Percentiles rank a stretch among this genome's conserved stretches.
Evolutionary conservation across 2,888 invertebrate species (phyloP).

Genomic region (Chydorus sphaericus): DNA sequence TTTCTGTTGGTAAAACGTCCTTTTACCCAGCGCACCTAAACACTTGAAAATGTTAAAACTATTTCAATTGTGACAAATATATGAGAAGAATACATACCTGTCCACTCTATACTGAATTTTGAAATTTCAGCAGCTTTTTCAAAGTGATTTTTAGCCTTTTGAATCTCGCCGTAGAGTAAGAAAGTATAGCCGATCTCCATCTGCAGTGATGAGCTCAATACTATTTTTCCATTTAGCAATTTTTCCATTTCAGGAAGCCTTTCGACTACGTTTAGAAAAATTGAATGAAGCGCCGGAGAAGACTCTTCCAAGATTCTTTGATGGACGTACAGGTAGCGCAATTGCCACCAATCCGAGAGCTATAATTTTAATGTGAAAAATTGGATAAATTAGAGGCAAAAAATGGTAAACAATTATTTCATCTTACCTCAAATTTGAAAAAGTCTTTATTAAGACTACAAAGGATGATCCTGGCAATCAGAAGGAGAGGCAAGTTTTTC

Average conservation of each 20-base stretch:
- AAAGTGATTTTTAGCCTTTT: constrained; percentile 51
- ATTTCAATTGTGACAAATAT: constrained; percentile 6
- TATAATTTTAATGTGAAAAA: too few relatives aligned
- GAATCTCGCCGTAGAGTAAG: constrained; percentile 55
- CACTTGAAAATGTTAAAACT: constrained; percentile 20
- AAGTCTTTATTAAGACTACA: constrained; percentile 20
- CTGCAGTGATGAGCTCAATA: constrained; percentile 32
- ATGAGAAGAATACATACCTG: constrained; percentile 34
- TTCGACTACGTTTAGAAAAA: not conserved
- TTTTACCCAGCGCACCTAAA: constrained; percentile 67
- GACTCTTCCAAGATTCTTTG: constrained; percentile 62
- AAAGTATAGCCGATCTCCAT: constrained; percentile 49
- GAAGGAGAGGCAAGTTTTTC: constrained; percentile 37
- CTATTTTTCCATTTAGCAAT: not conserved
- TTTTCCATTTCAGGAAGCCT: not conserved
- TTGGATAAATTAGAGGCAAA: too few relatives aligned
- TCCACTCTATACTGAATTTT: constrained; percentile 50
- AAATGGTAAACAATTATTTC: not conserved
- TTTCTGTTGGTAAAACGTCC: constrained; percentile 76
- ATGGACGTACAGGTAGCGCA: constrained; percentile 55
- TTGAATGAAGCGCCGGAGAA: constrained; percentile 34
- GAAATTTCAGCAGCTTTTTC: constrained; percentile 44
- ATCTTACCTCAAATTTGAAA: constrained; percentile 19
- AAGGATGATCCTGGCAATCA: constrained; percentile 26
- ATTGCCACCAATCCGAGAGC: constrained; percentile 51